Base-by-base conservation (phyloP, 1,140 invertebrate species). In the Ctenoplectra terminalis region DNA sequence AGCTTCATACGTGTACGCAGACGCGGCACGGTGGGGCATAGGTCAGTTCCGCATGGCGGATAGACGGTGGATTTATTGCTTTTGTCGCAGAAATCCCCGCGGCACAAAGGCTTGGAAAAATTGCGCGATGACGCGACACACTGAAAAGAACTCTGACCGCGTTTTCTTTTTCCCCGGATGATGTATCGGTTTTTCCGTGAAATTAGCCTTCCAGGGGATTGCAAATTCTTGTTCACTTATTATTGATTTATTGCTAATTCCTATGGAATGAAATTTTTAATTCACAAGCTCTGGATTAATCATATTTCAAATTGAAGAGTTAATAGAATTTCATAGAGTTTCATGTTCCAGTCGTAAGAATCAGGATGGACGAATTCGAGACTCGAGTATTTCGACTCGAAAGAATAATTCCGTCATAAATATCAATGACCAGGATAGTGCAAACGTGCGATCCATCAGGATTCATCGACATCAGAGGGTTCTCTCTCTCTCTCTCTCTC, bases 41-140 rank as follows among this genome's bases (percentile, higher is more conserved):
- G 70, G 78, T 80, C 78, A 74, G 69, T 74, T 43, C 70, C 78
- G 76, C 54, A 34, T 46, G 64, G 66, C 76, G 70, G 58, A 72
- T 61, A 79, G 69, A 71, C 66, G 66, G 54, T 17, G 77, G 60
- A 81, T 74, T 81, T 81, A 81, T 74, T 46, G 70, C 78, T 63
- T 79, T 79, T 72, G 71, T 81, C 48, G 71, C 58, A 46, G 70
- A 46, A 81, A 81, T 79, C 69, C 76, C 37, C n/a, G 26, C 17
- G 34, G 48, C 48, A 48, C 70, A 81, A 81, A 81, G 60, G 78
- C 37, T 52, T 52, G 58, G 78, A 81, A 81, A 81, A 81, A 81
- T 81, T 81, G 80, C 80, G 54, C 61, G 73, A 77, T 77, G 73
- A 79, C 67, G 40, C 40, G 40, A 58, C 75, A 17, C 23, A n/a